Evolutionary conservation across 2,113 vertebrate species (phyloP), one percentile per base, ranked within the genome.

Genomic region (Microcebus ravelobensis): DNA sequence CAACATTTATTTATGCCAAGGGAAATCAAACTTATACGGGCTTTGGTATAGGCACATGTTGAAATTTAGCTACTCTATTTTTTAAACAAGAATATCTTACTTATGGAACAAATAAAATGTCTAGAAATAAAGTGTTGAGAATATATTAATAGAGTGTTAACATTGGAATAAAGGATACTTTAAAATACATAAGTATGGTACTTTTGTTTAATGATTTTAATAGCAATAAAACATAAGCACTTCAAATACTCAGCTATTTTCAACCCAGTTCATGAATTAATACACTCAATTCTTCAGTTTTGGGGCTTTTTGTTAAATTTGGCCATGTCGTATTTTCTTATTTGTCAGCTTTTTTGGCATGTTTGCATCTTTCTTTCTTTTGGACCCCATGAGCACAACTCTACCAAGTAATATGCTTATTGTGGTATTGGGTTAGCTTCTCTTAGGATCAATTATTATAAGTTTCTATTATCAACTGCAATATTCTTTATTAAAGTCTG

Each of bases 1-100:
- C 67, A 90, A 5, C 91, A 29, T 27, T 91, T 42, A 48, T 95
- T 98, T 97, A 71, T 81, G 27, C 52, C 91, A 57, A 68, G 57
- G 86, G 84, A 97, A 98, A 96, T 31, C 55, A 93, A 70, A 14
- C 93, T 6, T 0, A 34, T 4, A 70, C 31, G 25, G 87, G 42
- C 18, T 8, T 59, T 12, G 57, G 36, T 87, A 11, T 42, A 68
- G 52, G 17, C 17, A 18, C 36, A 39, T 80, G 27, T 71, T 94
- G 52, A 93, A 87, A 68, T 76, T 13, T 39, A 97, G 34, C 8
- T 17, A 25, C 1, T 89, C 45, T 39, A n/a, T 52, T 67, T 93
- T 95, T 93, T 74, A 61, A 59, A 90, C 45, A 42, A 65, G 88
- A 48, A 31, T 42, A 70, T 87, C 23, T 11, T 45, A 31, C 45